phyloP scores from a whole-genome alignment of 2,113 vertebrate species.

The Isichthys henryi region DNA sequence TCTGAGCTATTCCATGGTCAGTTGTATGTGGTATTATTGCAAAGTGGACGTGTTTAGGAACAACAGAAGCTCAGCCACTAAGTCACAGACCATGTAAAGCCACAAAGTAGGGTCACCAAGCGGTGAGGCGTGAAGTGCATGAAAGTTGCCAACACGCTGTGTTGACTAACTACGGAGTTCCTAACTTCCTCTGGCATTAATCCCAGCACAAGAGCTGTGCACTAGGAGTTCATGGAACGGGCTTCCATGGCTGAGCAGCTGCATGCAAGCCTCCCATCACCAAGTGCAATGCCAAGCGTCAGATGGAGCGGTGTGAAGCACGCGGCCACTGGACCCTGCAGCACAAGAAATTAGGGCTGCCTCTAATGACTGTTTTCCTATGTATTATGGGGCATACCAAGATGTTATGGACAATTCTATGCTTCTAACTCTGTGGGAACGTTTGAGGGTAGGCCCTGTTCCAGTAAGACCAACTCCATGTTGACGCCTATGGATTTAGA shows the following conservation, averaged over 20 bases:
- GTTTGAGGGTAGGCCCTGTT: too few species aligned
- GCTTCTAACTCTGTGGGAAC: too few species aligned
- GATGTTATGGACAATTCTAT: too few species aligned
- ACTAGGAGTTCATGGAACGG: too few species aligned
- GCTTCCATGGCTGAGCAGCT: too few species aligned
- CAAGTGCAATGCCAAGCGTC: not conserved
- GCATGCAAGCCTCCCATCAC: too few species aligned
- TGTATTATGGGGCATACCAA: too few species aligned
- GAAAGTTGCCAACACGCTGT: not conserved
- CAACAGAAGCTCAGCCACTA: not conserved
- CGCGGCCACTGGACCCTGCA: not conserved
- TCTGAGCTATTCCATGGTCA: not conserved
- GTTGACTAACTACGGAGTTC: too few species aligned
- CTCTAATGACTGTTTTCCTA: too few species aligned
- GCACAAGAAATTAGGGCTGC: too few species aligned
- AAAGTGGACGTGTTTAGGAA: not conserved
- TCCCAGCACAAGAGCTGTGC: too few species aligned
- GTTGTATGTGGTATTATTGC: not conserved
- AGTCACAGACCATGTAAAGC: not conserved
- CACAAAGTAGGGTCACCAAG: not conserved
- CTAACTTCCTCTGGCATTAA: not conserved
- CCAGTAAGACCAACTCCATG: not conserved
- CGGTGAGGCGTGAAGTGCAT: not conserved
- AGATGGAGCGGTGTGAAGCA: not conserved
- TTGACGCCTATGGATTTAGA: not conserved